Percentiles rank a stretch among this genome's conserved stretches.
These are phyloP conservation scores for Colletes gigas DNA, from an alignment of 1,140 invertebrate species.

Conservation along the genomic window DNA sequence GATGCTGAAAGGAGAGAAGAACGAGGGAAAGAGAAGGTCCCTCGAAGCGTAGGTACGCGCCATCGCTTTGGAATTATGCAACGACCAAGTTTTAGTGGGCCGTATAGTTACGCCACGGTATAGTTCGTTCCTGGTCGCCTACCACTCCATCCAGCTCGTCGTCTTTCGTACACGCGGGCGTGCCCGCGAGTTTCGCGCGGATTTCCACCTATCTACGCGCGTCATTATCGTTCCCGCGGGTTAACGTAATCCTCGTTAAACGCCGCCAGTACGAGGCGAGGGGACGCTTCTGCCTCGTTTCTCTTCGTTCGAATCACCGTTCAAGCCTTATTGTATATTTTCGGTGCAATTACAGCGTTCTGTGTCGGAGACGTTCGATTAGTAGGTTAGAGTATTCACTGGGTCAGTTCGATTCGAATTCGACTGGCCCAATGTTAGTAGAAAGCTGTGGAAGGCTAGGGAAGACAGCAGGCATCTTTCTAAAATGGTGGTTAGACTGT, in stretches of 20 bases:
- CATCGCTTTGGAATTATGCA: constrained; percentile 72
- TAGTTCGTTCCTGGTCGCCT: constrained; percentile 51
- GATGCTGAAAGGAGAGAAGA: constrained; percentile 12
- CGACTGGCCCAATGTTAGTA: too few relatives aligned
- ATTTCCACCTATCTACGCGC: not conserved
- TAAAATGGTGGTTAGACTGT: too few relatives aligned
- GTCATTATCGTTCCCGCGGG: constrained; percentile 7
- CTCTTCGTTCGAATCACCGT: too few relatives aligned
- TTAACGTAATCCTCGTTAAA: constrained; percentile 22
- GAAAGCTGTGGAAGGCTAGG: too few relatives aligned
- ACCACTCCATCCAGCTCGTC: constrained; percentile 42
- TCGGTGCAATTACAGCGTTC: too few relatives aligned
- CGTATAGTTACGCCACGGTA: constrained; percentile 77
- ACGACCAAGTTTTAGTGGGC: constrained; percentile 78
- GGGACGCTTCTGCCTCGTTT: not conserved
- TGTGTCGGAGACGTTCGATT: too few relatives aligned
- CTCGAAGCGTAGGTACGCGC: constrained; percentile 66
- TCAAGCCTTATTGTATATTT: too few relatives aligned
- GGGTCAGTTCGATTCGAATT: too few relatives aligned
- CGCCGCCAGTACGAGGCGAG: not conserved
- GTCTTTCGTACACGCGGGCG: constrained; percentile 6
- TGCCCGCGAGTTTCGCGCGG: constrained; percentile 3
- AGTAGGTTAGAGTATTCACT: too few relatives aligned
- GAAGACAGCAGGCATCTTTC: too few relatives aligned
- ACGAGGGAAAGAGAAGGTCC: constrained; percentile 19